Base-by-base conservation (phyloP, 2,888 invertebrate genomes). In the Selenia dentaria region DNA sequence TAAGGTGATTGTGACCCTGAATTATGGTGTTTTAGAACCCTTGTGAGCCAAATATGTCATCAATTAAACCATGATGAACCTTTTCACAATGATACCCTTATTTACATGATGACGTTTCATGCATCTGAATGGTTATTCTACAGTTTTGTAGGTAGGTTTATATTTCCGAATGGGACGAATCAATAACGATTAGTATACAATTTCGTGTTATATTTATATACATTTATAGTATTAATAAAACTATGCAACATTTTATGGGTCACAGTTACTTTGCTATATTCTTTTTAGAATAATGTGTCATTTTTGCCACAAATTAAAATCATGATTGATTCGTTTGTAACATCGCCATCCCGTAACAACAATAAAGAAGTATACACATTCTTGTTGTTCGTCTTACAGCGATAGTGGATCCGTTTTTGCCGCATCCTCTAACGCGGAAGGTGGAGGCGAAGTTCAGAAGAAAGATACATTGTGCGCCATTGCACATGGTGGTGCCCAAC, bases 371-470 rank as follows among this genome's bases (percentile, higher is more conserved):
- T 46, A 47, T 36, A 58, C 51, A 57, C 37, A 58, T 58, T 56
- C 48, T 52, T 51, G 41, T 45, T 33, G 38, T 56, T 44, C 46
- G 58, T 78, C 96, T 95, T 94, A 97, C 98, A 86, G 98, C 98
- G 80, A 98, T 96, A 63, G 98, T 97, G 62, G 98, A 98, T 87
- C 98, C 98, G 89, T 98, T 98, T 92, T 97, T 98, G 79, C 98
- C 98, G 85, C 95, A 95, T 78, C 98, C 98, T 85, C 97, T 97
- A 79, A 92, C 90, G 70, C 92, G 93, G 92, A 96, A 94, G 65
- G 93, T 93, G 82, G 93, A 92, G 76, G 92, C 92, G 92, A 95
- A 95, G 84, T 92, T 91, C 80, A 92, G 77, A 83, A 93, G 91
- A 84, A 94, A 92, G 81, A 92, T 92, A 70, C 92, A 71, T 85